phyloP scores from a whole-genome alignment of 2,797 vertebrate species.

The Sebastes variabilis region DNA sequence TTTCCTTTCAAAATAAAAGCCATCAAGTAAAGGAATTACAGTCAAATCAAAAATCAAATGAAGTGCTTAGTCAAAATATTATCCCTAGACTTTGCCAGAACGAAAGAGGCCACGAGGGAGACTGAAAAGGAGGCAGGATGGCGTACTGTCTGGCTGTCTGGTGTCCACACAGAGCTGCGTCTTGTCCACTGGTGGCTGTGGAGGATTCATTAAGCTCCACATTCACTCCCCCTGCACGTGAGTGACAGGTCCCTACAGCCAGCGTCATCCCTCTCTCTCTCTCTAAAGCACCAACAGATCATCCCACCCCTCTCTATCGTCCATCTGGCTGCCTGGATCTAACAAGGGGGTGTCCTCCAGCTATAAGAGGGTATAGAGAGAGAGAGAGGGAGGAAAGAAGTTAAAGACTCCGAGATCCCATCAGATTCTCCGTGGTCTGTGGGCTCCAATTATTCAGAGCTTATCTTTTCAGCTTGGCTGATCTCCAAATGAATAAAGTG shows the following conservation, averaged over 20 bases:
- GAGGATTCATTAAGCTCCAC: slow-evolving; percentile 78
- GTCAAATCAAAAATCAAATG: background rate
- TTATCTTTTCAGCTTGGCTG: slow-evolving; percentile 93
- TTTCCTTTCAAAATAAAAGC: background rate
- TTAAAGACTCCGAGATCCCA: slow-evolving; percentile 78
- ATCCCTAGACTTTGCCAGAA: background rate
- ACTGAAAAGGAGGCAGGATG: slow-evolving; percentile 68
- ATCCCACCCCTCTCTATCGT: slow-evolving; percentile 82
- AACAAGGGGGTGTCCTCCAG: slow-evolving; percentile 78
- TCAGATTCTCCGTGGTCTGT: slow-evolving; percentile 89
- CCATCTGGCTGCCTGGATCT: slow-evolving; percentile 87
- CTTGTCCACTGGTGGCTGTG: slow-evolving; percentile 85
- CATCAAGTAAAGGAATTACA: background rate
- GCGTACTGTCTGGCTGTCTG: slow-evolving; percentile 71
- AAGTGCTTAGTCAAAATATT: background rate
- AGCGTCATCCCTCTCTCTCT: slow-evolving; percentile 75
- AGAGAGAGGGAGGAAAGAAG: slow-evolving; percentile 72
- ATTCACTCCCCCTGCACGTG: slow-evolving; percentile 77
- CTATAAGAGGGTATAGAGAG: slow-evolving; percentile 71
- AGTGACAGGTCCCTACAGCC: slow-evolving; percentile 85
- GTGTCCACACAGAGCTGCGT: slow-evolving; percentile 76
- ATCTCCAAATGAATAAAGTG: slow-evolving; percentile 91
- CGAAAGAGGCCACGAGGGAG: slow-evolving; percentile 35
- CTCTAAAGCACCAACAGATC: slow-evolving; percentile 75
- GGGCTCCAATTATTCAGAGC: slow-evolving; percentile 96